A percentile compares a stretch with the other conserved stretches of the same genome.
Conservation (phyloP, 2,113 vertebrate genomes). For the Thomomys bottae region DNA sequence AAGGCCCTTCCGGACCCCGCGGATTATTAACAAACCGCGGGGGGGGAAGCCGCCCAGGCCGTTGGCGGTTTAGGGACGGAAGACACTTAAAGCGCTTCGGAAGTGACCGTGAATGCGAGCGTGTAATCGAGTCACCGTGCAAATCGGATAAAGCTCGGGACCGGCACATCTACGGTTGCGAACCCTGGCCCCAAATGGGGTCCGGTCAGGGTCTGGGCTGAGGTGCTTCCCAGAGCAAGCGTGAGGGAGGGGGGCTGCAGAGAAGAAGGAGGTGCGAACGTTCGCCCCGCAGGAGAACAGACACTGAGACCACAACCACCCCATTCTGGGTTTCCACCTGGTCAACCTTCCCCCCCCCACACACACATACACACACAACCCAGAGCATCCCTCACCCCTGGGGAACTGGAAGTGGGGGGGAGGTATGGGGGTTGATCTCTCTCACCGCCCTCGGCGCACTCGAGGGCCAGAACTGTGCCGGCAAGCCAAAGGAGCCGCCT, state of each 20-base stretch:
- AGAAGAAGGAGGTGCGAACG: conserved; percentile 35
- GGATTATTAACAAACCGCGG: conserved; percentile 75
- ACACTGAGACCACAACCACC: background rate
- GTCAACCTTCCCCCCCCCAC: conserved; percentile 2
- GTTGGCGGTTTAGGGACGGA: conserved; percentile 83
- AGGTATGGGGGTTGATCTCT: conserved; percentile 30
- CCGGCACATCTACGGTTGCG: conserved; percentile 82
- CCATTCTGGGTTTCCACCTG: conserved; percentile 47
- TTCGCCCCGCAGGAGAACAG: background rate
- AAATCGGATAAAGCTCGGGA: conserved; percentile 87
- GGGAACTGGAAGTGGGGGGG: background rate
- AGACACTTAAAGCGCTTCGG: conserved; percentile 87
- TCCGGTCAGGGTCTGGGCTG: conserved; percentile 21
- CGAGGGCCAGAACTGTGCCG: conserved; percentile 54
- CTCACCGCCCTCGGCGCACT: conserved; percentile 53
- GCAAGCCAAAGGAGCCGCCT: conserved; percentile 51
- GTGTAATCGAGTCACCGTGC: conserved; percentile 88
- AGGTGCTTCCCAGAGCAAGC: conserved; percentile 49
- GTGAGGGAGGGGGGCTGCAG: background rate
- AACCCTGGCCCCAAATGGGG: conserved; percentile 67
- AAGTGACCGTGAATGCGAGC: conserved; percentile 88
- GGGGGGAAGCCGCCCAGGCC: conserved; percentile 64
- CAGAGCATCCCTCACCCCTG: conserved; percentile 49
- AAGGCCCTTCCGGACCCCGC: conserved; percentile 71
- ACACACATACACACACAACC: too few species aligned